Conservation (phyloP, 37 sponge, comb jelly and placozoan species). For the Spongilla lacustris region DNA sequence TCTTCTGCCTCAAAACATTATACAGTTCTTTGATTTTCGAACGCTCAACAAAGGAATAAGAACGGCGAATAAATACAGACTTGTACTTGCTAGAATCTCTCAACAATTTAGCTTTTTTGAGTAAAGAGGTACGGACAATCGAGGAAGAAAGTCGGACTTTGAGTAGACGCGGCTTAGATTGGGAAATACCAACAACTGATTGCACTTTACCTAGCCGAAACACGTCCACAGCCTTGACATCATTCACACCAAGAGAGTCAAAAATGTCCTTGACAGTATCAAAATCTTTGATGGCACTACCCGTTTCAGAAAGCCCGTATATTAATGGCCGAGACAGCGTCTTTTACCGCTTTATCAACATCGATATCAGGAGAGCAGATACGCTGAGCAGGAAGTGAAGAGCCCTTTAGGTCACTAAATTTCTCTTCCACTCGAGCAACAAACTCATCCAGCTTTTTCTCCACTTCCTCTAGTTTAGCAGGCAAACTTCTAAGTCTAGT, state of each 20-base stretch:
- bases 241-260: conserved; percentile 1
- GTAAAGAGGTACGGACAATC: background rate
- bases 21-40: background rate
- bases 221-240: background rate
- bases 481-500: background rate
- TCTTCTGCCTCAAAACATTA: conserved; percentile 1
- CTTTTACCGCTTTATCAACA: background rate
- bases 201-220: background rate
- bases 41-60: conserved; percentile 1
- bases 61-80: conserved; percentile 1
- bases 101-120: conserved; percentile 1
- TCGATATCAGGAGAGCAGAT: background rate
- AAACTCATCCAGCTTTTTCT: background rate
- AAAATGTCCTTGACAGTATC: background rate
- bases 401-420: background rate
- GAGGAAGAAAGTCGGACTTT: background rate
- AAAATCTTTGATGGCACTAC: background rate
- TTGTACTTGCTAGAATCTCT: background rate
- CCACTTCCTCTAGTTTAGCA: background rate
- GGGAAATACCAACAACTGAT: background rate
- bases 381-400: background rate
- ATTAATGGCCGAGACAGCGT: background rate
- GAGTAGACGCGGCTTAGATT: background rate
- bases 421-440: background rate
- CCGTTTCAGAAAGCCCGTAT: background rate